These are phyloP conservation scores for Archips crataeganus DNA, from an alignment of 2,888 invertebrate genomes.

Conservation along the genomic window DNA sequence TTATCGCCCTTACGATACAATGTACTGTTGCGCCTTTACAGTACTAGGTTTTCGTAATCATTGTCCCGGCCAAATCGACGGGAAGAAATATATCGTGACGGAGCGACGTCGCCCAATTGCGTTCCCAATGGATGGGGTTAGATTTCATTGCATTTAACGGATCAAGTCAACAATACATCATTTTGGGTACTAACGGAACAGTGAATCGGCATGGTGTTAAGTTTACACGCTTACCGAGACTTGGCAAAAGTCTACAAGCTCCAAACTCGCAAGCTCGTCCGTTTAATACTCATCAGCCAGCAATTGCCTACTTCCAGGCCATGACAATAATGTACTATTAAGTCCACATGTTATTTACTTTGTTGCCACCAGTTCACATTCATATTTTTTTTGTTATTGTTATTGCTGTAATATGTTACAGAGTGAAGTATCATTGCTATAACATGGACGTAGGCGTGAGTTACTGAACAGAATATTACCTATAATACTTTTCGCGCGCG, in stretches of 20 bases:
- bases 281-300: too few relatives aligned
- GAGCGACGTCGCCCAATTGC: constrained; percentile 4
- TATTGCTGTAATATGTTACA: background rate
- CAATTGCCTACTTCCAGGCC: too few relatives aligned
- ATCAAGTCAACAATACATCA: constrained; percentile 2
- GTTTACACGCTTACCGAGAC: too few relatives aligned
- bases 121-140: constrained; percentile 6
- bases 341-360: background rate
- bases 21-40: too few relatives aligned
- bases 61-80: constrained; percentile 10
- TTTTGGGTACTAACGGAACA: background rate
- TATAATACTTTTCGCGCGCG: too few relatives aligned
- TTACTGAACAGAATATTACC: background rate
- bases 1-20: too few relatives aligned
- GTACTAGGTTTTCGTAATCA: background rate
- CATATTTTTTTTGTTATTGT: background rate
- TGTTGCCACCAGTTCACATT: too few relatives aligned
- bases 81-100: constrained; percentile 16
- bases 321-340: too few relatives aligned
- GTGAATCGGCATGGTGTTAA: background rate
- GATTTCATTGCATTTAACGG: constrained; percentile 1
- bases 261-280: too few relatives aligned
- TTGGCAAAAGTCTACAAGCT: background rate
- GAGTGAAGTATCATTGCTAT: background rate
- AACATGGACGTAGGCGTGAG: background rate